Conservation (phyloP, 2,797 vertebrate genomes). For the Diplodus puntazzo region DNA sequence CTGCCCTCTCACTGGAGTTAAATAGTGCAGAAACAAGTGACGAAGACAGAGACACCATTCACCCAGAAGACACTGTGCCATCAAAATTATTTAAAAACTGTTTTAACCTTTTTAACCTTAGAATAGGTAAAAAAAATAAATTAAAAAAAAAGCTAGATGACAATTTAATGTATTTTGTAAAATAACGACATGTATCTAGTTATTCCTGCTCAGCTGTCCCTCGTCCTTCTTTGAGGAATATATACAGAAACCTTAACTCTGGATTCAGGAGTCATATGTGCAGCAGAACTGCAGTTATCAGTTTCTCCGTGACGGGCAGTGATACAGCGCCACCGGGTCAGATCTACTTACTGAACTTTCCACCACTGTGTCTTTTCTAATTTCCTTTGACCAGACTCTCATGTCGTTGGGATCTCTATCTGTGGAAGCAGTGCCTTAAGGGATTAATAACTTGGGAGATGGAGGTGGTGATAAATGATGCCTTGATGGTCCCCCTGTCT, state of each 20-base stretch:
- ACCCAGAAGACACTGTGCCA: too few species aligned
- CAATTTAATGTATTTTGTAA: too few species aligned
- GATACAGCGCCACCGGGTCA: conserved; percentile 26
- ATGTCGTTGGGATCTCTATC: conserved; percentile 60
- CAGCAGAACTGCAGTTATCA: conserved; percentile 8
- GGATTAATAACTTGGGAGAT: conserved; percentile 73
- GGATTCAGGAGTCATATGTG: not conserved
- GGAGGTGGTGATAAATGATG: conserved; percentile 64
- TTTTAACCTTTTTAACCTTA: too few species aligned
- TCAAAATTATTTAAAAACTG: too few species aligned
- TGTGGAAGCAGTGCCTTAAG: conserved; percentile 57
- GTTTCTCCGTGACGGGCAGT: conserved; percentile 18
- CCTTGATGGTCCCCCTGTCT: conserved; percentile 50
- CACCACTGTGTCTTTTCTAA: conserved; percentile 59
- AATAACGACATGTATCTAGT: too few species aligned
- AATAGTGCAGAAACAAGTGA: too few species aligned
- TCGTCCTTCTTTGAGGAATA: not conserved
- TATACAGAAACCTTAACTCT: not conserved
- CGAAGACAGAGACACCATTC: too few species aligned
- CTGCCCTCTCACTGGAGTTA: too few species aligned
- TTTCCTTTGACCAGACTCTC: conserved; percentile 68
- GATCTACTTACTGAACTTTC: conserved; percentile 55
- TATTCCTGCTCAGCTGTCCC: too few species aligned
- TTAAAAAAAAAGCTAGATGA: too few species aligned
- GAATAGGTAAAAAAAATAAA: too few species aligned